These are phyloP conservation scores for Dusona sp. DNA, from an alignment of 2,888 invertebrate genomes.

Conservation along the genomic window DNA sequence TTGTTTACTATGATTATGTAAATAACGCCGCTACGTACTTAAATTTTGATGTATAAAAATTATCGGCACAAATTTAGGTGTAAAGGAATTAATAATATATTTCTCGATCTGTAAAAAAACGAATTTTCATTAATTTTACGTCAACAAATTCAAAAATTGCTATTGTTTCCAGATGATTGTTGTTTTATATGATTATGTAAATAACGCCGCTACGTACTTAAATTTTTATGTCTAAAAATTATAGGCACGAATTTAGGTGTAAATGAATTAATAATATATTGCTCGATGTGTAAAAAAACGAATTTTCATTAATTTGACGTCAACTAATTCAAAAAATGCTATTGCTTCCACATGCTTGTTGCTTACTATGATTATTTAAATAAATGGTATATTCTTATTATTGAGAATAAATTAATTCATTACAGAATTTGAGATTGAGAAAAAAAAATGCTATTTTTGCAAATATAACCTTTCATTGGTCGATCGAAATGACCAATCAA, in stretches of 20 bases:
- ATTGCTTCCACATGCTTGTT: neutral
- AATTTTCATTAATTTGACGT: neutral
- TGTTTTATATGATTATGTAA: no score
- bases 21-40: no score
- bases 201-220: no score
- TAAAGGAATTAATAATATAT: no score
- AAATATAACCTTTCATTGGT: neutral
- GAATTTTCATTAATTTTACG: neutral
- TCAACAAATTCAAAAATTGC: neutral
- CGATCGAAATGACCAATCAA: slow-evolving; percentile 22
- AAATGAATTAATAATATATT: no score
- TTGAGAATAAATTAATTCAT: neutral
- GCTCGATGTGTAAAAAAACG: no score
- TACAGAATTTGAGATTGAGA: no score
- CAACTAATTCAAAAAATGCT: neutral
- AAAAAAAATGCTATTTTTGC: neutral
- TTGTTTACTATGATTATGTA: no score
- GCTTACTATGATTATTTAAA: neutral
- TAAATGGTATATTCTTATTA: neutral
- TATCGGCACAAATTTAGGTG: neutral
- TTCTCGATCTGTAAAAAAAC: no score
- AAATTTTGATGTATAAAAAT: neutral
- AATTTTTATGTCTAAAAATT: neutral
- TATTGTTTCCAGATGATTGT: neutral
- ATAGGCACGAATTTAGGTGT: neutral